These are phyloP conservation scores for Myopa testacea DNA, from an alignment of 2,888 invertebrate genomes.

Conservation along the genomic window DNA sequence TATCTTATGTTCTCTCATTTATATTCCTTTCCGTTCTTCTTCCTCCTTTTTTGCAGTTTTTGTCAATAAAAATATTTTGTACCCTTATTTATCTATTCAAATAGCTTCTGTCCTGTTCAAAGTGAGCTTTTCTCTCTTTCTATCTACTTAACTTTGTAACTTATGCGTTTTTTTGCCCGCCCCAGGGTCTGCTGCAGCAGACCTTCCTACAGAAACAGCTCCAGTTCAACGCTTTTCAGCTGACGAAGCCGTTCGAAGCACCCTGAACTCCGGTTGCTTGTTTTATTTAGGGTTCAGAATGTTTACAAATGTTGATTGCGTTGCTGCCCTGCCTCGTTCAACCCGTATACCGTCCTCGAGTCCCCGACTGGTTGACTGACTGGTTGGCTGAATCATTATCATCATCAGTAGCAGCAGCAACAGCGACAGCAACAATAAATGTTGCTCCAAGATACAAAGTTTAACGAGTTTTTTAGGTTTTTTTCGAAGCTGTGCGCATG, in stretches of 20 bases:
- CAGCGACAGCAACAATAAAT: background rate
- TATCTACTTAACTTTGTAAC: constrained; percentile 1
- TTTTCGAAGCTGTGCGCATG: background rate
- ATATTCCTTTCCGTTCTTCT: background rate
- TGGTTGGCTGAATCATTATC: constrained; percentile 8
- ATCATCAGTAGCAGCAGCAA: constrained; percentile 3
- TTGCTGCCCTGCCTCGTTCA: background rate
- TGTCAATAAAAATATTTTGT: background rate
- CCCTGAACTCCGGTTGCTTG: background rate
- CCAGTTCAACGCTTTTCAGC: background rate
- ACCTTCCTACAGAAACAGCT: background rate
- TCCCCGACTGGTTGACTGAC: background rate
- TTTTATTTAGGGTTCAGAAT: background rate
- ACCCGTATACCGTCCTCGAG: background rate
- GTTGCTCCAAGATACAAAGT: background rate
- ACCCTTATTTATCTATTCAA: constrained; percentile 9
- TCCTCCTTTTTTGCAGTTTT: background rate
- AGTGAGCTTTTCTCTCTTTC: background rate
- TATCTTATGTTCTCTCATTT: too few species aligned
- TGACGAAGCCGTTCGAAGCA: background rate
- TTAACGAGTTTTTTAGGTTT: background rate
- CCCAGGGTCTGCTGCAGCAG: background rate
- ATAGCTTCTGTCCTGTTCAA: background rate
- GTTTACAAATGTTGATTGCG: constrained; percentile 16
- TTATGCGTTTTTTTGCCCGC: background rate